Evolutionary conservation across 2,888 invertebrate species (phyloP).

Genomic region (Eucera pruinosa): DNA sequence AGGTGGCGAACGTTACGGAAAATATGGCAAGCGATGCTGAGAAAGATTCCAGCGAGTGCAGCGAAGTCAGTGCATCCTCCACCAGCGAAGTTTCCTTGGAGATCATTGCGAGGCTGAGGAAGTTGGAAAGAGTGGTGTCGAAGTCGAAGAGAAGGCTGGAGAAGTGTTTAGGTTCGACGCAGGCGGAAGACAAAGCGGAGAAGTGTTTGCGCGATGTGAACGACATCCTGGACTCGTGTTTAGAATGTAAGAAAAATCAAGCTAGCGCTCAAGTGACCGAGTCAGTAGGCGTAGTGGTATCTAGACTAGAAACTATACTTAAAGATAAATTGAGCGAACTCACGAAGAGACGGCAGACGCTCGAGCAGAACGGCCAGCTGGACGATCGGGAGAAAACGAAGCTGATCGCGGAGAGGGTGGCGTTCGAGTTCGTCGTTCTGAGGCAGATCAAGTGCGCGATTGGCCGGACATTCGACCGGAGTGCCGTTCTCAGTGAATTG

Average conservation of each 20-base stretch:
- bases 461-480: conserved; percentile 73
- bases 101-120: conserved; percentile 75
- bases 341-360: conserved; percentile 88
- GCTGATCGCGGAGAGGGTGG: conserved; percentile 91
- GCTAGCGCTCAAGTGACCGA: conserved; percentile 74
- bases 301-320: conserved; percentile 87
- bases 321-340: conserved; percentile 89
- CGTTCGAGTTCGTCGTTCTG: conserved; percentile 91
- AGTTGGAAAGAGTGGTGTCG: conserved; percentile 76
- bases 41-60: conserved; percentile 81
- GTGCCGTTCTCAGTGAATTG: conserved; percentile 85
- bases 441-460: conserved; percentile 82
- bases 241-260: conserved; percentile 78
- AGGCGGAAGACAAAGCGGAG: conserved; percentile 80
- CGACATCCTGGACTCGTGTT: conserved; percentile 79
- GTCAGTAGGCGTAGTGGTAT: conserved; percentile 79
- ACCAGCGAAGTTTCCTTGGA: conserved; percentile 76
- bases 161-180: conserved; percentile 79
- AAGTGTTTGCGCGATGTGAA: conserved; percentile 81
- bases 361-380: conserved; percentile 89
- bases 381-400: conserved; percentile 89
- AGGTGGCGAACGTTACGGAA: conserved; percentile 87
- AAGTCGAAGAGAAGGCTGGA: conserved; percentile 80
- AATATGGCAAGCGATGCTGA: conserved; percentile 77
- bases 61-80: conserved; percentile 74